Conservation (phyloP, 2,888 invertebrate species). For the Aleiodes leptofemur region DNA sequence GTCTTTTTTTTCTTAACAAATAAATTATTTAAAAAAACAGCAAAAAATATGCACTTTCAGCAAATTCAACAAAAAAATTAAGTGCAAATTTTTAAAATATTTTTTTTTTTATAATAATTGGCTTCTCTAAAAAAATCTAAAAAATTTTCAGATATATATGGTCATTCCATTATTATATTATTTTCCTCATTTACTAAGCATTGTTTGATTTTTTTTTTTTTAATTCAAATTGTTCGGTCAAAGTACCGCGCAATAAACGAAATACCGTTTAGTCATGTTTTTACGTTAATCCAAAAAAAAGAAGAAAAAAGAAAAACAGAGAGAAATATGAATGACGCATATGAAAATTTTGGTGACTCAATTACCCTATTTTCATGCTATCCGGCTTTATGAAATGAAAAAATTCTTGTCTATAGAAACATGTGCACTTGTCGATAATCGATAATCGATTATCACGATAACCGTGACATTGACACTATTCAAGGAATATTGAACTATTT, state of each 20-base stretch:
- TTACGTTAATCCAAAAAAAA: not conserved
- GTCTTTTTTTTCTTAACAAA: too few species aligned
- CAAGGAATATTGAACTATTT: slow-evolving; percentile 46
- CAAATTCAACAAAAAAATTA: too few species aligned
- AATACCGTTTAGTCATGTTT: slow-evolving; percentile 30
- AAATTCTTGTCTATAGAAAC: not conserved
- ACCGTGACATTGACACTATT: slow-evolving; percentile 15
- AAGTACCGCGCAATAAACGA: not conserved
- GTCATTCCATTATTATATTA: not conserved
- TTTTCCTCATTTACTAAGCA: not conserved
- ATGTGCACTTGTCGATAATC: not conserved
- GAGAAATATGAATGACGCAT: slow-evolving; percentile 3
- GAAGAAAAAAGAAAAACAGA: not conserved
- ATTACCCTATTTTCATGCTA: not conserved
- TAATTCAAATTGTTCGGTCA: not conserved
- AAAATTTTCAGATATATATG: too few species aligned
- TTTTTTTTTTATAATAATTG: too few species aligned
- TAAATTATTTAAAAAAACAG: too few species aligned
- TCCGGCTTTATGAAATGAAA: not conserved
- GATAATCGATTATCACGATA: slow-evolving; percentile 11
- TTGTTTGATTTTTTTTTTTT: too few species aligned
- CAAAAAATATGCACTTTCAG: too few species aligned
- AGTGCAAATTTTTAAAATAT: too few species aligned
- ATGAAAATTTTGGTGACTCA: slow-evolving; percentile 6
- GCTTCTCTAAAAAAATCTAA: too few species aligned